Evolutionary conservation across 2,113 vertebrate genomes (phyloP), one percentile per base, ranked within the genome.

Genomic region (Ameiurus melas): DNA sequence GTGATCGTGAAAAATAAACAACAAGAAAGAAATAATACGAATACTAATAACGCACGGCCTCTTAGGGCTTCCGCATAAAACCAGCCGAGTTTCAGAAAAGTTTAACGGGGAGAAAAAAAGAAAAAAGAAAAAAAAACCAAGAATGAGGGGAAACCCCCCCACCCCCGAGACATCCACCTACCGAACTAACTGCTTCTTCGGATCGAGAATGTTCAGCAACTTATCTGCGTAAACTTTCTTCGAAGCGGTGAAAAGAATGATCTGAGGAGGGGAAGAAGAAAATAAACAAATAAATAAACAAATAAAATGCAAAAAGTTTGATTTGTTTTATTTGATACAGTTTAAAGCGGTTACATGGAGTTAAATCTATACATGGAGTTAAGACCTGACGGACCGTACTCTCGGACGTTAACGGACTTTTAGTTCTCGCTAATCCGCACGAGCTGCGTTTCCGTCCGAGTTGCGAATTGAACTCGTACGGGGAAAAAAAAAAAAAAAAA

Each of bases 171-270:
- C 71, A 43, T 19, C 19, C 77, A 30, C 93, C 92, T 96, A 99
- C 98, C 98, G 97, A 93, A 99, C 98, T 93, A 99, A 96, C 89
- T 99, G 97, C 95, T 99, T 99, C 95, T 99, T 99, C 91, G 98
- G 98, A 93, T 99, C 98, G 96, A 99, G 95, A 93, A 99, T 99
- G 94, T 99, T 99, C 93, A 99, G 94, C 92, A 99, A 94, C 95
- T 99, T 99, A 96, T 99, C 98, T 93, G 98, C 98, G 93, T 99
- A 99, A 90, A 99, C 98, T 94, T 99, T 99, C 96, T 99, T 99
- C 93, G 98, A 99, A 92, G 98, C 98, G 91, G 98, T 99, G 92
- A 99, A 99, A 93, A 99, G 98, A 92, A 99, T 99, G 91, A 99
- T 99, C 98, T 99, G 79, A 13, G 85, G 13, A 7, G 2, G 2